These are phyloP conservation scores for Hypotaenidia okinawae DNA, from an alignment of 2,797 vertebrate genomes.

Conservation along the genomic window DNA sequence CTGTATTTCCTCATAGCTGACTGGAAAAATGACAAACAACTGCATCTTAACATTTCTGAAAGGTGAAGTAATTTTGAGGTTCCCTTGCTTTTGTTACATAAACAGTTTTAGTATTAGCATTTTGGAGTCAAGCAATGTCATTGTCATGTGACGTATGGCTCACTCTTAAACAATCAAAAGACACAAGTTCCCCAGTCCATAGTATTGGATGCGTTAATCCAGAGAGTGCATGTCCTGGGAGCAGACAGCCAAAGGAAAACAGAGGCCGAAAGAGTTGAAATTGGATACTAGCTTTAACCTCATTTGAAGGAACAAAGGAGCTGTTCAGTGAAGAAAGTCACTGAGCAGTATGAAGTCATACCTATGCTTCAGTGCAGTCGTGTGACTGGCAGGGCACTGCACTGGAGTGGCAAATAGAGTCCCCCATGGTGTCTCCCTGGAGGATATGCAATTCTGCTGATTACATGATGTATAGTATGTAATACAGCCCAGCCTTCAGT, in stretches of 20 bases:
- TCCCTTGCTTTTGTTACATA: not conserved
- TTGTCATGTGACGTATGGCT: not conserved
- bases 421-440: not conserved
- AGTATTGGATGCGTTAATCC: fast-evolving
- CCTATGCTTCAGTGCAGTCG: fast-evolving
- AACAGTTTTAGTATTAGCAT: not conserved
- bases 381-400: not conserved
- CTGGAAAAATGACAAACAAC: not conserved
- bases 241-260: not conserved
- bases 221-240: not conserved
- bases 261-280: not conserved
- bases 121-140: not conserved
- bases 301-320: not conserved
- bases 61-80: not conserved
- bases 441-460: not conserved
- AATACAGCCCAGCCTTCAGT: not conserved
- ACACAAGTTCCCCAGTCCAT: not conserved
- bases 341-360: not conserved
- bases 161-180: not conserved
- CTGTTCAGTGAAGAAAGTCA: not conserved
- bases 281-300: not conserved
- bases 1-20: not conserved
- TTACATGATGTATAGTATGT: not conserved
- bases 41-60: not conserved
- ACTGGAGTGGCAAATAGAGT: not conserved